Base-by-base conservation (phyloP, 2,797 vertebrate species). In the Phrynocephalus vlangalii region DNA sequence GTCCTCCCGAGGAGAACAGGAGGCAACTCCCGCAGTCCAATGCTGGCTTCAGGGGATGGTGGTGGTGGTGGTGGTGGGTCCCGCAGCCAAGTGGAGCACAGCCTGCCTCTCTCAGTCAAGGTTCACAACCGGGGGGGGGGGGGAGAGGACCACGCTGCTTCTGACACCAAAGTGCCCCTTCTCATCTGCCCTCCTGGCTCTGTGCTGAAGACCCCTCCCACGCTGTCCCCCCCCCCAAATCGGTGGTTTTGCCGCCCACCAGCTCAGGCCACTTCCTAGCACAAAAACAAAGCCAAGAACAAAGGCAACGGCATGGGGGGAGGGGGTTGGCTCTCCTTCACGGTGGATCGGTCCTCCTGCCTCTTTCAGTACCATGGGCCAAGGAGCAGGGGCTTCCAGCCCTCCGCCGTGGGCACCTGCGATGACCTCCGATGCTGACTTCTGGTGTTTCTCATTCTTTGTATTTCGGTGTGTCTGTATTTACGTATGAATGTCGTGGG, bases 401-500 rank as follows among this genome's bases (percentile, higher is more conserved):
- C 16, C 87, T 88, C 89, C 13, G 52, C 5, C 79, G 38, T 1
- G 79, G 11, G 0, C 30, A 6, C 28, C 89, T 22, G 88, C 84
- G 26, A 38, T 90, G 63, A 13, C 86, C 90, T 33, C 66, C 1
- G 79, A 1, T 90, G 88, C 52, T 82, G 26, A 84, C 89, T 85
- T 87, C 90, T 88, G 33, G 48, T 10, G 84, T 84, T 83, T 87
- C 71, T 11, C 16, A 86, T 78, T 91, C 83, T 89, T 26, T 13
- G 90, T 89, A 50, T 77, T 86, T 90, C 2, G 79, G 92, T 86
- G 90, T 30, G 92, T 90, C 86, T 90, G 92, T 93, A n/a, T 91
- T 90, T 84, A 79, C 89, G 0, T 28, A 28, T 26, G 92, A 56
- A 84, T 72, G 94, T 85, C 20, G 75, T 78, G 91, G 60, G 60